Conservation (phyloP, 2,113 vertebrate genomes). For the Acrocephalus kingi region DNA sequence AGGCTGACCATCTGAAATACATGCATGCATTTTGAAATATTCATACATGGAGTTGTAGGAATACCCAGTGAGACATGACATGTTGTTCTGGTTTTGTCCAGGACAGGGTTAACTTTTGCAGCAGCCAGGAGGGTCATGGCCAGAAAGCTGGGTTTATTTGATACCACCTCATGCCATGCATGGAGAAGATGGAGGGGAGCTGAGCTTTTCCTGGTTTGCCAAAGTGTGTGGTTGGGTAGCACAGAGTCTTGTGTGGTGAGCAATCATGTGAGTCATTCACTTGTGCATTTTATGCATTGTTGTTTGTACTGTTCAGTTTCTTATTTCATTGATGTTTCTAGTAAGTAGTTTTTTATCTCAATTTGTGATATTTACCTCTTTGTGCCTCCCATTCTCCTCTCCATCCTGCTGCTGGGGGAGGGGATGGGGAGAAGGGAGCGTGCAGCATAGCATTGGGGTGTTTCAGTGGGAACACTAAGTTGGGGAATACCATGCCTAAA, state of each 20-base stretch:
- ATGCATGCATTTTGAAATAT: neutral
- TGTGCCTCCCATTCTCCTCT: neutral
- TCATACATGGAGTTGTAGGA: neutral
- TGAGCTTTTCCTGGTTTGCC: neutral
- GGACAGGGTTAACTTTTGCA: neutral
- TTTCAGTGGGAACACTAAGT: neutral
- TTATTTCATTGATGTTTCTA: neutral
- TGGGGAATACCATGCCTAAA: neutral
- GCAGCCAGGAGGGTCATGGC: neutral
- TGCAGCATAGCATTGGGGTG: fast-evolving
- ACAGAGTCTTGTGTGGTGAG: neutral
- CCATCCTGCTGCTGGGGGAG: neutral
- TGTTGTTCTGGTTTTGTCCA: neutral
- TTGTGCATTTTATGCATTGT: no score
- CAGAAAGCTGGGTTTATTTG: neutral
- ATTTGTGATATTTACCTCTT: neutral
- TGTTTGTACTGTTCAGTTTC: neutral
- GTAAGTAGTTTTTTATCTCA: neutral
- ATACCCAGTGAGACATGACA: neutral
- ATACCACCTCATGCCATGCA: neutral
- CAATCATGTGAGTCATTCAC: no score
- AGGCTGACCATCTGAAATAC: neutral
- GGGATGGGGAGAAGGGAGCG: fast-evolving
- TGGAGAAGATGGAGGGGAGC: no score
- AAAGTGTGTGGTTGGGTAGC: neutral